Evolutionary conservation across 2,888 invertebrate species (phyloP).

Genomic region (Leptothorax acervorum): DNA sequence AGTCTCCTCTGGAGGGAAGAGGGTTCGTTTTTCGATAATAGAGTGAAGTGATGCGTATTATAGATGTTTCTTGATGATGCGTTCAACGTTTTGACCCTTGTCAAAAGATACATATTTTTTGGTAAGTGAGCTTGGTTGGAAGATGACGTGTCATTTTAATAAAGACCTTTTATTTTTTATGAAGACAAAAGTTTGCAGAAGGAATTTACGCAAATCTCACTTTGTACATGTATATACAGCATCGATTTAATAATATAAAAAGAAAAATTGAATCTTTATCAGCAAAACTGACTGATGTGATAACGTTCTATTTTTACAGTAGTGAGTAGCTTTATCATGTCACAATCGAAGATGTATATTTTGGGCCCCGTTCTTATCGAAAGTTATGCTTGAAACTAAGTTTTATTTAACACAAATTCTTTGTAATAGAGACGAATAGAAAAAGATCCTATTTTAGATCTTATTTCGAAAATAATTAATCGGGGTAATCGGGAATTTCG

Average conservation of each 20-base stretch:
- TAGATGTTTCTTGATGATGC: not conserved
- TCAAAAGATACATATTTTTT: not conserved
- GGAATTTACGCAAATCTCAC: not conserved
- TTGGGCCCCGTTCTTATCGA: not conserved
- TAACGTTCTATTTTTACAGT: not conserved
- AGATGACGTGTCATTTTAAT: not conserved
- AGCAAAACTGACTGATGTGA: not conserved
- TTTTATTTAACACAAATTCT: not conserved
- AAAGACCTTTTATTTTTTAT: not conserved
- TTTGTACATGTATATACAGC: not conserved
- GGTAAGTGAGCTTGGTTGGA: not conserved
- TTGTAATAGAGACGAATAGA: not conserved
- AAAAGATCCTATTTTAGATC: not conserved
- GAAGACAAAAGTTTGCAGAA: not conserved
- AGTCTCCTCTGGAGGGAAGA: constrained; percentile 61
- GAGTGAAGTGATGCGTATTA: constrained; percentile 14
- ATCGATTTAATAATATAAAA: not conserved
- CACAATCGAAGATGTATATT: not conserved
- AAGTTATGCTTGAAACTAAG: not conserved
- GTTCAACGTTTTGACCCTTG: constrained; percentile 12
- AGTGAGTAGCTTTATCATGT: not conserved
- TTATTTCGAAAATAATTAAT: constrained; percentile 25
- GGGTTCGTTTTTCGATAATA: constrained; percentile 52
- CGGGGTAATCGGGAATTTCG: constrained; percentile 11
- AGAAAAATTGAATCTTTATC: not conserved